These are phyloP conservation scores for Hirtodrosophila histrioides DNA, from an alignment of 2,888 invertebrate species.

Conservation along the genomic window DNA sequence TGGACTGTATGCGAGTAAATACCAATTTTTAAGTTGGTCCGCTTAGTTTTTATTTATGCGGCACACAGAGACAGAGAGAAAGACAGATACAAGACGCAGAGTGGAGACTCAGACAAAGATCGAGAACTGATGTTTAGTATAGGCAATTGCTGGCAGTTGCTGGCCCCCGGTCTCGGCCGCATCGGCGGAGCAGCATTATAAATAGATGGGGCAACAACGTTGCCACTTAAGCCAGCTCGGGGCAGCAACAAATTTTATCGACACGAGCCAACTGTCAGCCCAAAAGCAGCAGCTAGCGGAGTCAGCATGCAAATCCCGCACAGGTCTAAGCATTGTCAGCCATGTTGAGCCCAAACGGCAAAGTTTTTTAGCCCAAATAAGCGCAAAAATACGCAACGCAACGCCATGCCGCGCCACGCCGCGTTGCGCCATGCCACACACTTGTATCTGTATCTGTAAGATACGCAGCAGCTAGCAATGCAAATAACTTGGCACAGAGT, in stretches of 20 bases:
- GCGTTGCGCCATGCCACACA: too few relatives aligned
- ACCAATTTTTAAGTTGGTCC: constrained; percentile 38
- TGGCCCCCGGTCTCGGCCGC: constrained; percentile 50
- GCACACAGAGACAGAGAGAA: constrained; percentile 26
- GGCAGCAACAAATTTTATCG: constrained; percentile 69
- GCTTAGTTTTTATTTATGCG: constrained; percentile 61
- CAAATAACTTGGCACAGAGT: constrained; percentile 77
- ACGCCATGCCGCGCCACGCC: too few relatives aligned
- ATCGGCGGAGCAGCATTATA: constrained; percentile 50
- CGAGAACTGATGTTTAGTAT: constrained; percentile 35
- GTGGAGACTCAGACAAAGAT: constrained; percentile 52
- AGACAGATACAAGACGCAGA: constrained; percentile 8
- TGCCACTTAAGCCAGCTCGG: constrained; percentile 66
- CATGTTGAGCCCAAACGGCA: constrained; percentile 63
- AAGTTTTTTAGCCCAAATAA: constrained; percentile 78
- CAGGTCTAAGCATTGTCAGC: constrained; percentile 53
- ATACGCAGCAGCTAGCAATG: constrained; percentile 58
- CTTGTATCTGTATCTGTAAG: constrained; percentile 40
- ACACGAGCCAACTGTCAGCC: constrained; percentile 77
- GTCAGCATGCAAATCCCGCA: constrained; percentile 48
- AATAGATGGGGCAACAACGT: constrained; percentile 60
- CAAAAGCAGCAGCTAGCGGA: constrained; percentile 32
- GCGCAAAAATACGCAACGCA: constrained; percentile 65
- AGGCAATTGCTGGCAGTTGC: constrained; percentile 1
- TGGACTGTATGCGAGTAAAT: constrained; percentile 21